Base-by-base conservation (phyloP, 2,797 vertebrate species). In the Phrynocephalus forsythii region DNA sequence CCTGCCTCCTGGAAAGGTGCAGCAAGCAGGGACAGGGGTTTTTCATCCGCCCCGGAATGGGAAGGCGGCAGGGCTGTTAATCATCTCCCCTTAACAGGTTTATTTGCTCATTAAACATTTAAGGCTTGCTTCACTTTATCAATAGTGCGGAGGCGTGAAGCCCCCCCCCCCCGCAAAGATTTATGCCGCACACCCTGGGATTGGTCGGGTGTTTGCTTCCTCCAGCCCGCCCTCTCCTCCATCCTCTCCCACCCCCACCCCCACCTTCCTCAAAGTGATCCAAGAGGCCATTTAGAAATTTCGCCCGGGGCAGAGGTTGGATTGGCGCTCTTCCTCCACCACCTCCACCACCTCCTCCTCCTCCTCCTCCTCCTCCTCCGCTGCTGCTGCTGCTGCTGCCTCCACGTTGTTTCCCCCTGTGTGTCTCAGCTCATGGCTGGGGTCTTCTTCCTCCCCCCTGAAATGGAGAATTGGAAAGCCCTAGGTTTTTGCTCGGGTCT, bases 21-120 rank as follows among this genome's bases (percentile, higher is more conserved):
- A 68, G 91, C 91, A 90, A 91, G 90, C 60, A 63, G 18, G 60
- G 18, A 63, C 18, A 13, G 16, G 60, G 60, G 38, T 44, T 44
- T 63, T 63, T 63, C 60, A 18, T 5, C 60, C 18, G 15, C 60
- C 60, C 60, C 60, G 2, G 16, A 16, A 18, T 15, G 60, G 60
- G 60, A 20, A 63, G 79, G 86, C 93, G 79, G 86, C 93, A 81
- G 60, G 91, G 92, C 93, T 91, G 91, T 95, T 95, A 93, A 95
- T 96, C 96, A 94, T 95, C 92, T 94, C 94, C 94, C 96, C 95
- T 95, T 95, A 97, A 95, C 94, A 94, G 95, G 94, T 94, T 96
- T 96, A 95, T 95, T 96, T 93, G 92, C 91, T 95, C 95, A 94
- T 96, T 94, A 96, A 96, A 95, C 95, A 95, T 95, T 96, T 94